Conservation (phyloP, 2,797 vertebrate species). For the Cynodonichthys magdalenae region DNA sequence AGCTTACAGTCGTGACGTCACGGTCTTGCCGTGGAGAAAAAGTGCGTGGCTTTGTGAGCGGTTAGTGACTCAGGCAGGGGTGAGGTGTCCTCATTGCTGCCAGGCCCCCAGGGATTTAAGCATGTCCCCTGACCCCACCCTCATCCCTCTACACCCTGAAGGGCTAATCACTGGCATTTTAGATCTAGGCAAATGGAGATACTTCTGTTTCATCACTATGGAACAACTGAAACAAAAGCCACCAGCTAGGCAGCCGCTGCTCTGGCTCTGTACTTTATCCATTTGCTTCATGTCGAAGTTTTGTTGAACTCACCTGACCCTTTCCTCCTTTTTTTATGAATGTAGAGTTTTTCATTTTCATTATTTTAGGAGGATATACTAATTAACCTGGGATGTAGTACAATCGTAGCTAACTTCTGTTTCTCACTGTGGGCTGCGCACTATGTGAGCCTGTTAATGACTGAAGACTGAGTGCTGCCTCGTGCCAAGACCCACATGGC, state of each 20-base stretch:
- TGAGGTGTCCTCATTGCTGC: slow-evolving; percentile 72
- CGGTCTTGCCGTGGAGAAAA: slow-evolving; percentile 69
- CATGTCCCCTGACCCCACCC: slow-evolving; percentile 26
- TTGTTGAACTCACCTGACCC: not conserved
- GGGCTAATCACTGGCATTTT: slow-evolving; percentile 78
- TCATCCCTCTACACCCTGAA: slow-evolving; percentile 49
- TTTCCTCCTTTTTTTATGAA: slow-evolving; percentile 23
- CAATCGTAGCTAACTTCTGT: slow-evolving; percentile 53
- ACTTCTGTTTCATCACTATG: slow-evolving; percentile 70
- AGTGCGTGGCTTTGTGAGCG: slow-evolving; percentile 75
- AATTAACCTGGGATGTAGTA: slow-evolving; percentile 49
- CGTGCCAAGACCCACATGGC: slow-evolving; percentile 86
- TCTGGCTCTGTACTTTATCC: slow-evolving; percentile 24
- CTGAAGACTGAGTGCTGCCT: slow-evolving; percentile 73
- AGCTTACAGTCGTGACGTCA: slow-evolving; percentile 70
- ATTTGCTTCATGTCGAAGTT: not conserved
- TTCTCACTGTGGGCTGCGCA: slow-evolving; percentile 43
- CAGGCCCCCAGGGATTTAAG: slow-evolving; percentile 61
- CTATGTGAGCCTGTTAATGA: slow-evolving; percentile 69
- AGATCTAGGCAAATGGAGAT: slow-evolving; percentile 64
- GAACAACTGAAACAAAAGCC: slow-evolving; percentile 74
- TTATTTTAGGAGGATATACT: slow-evolving; percentile 33
- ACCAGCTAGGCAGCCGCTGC: slow-evolving; percentile 48
- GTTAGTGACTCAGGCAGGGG: slow-evolving; percentile 79
- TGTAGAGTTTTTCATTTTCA: slow-evolving; percentile 21